Percentiles rank a stretch among this genome's conserved stretches.
Evolutionary conservation across 2,888 invertebrate species (phyloP).

Genomic region (Nasonovia ribisnigri): DNA sequence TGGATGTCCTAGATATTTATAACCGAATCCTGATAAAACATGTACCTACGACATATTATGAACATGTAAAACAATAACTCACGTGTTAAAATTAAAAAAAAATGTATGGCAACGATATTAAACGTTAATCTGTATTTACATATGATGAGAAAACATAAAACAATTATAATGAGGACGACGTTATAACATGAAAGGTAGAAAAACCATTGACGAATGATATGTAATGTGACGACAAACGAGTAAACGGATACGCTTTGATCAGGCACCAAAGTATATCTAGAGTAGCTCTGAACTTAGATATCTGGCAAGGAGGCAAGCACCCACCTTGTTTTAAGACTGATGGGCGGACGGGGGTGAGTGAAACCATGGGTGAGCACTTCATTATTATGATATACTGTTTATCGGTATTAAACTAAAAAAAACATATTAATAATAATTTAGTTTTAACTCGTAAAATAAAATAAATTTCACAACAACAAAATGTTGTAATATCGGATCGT

Average conservation of each 20-base stretch:
- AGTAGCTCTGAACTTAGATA: neutral
- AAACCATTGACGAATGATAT: neutral
- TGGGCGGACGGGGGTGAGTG: neutral
- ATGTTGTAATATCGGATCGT: neutral
- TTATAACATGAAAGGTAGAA: accelerated
- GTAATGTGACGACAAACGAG: neutral
- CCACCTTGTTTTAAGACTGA: neutral
- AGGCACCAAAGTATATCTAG: neutral
- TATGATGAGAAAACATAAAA: neutral
- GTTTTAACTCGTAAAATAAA: neutral
- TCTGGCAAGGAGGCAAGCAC: neutral
- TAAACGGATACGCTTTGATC: neutral
- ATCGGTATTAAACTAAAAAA: neutral
- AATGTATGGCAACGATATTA: neutral
- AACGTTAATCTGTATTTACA: neutral
- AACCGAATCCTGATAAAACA: neutral
- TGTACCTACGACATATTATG: neutral
- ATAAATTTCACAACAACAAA: neutral
- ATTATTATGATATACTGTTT: neutral
- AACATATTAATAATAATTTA: neutral
- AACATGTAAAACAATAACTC: neutral
- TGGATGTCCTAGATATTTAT: neutral
- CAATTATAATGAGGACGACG: neutral
- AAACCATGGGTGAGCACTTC: neutral
- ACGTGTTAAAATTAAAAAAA: neutral